phyloP scores from a whole-genome alignment of 2,797 vertebrate genomes.

The Pangasius macronema region DNA sequence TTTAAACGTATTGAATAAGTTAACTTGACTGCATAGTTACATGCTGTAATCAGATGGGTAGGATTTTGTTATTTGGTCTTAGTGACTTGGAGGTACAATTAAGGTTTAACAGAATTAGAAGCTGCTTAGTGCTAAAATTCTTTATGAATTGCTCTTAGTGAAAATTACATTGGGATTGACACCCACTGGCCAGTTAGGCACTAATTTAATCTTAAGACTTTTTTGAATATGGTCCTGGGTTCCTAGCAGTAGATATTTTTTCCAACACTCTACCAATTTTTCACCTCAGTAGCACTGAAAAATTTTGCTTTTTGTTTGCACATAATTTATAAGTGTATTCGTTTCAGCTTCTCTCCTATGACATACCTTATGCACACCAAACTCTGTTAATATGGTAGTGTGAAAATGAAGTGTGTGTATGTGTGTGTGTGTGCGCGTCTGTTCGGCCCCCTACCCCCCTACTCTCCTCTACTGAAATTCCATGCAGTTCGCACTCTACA shows the following conservation, averaged over 20 bases:
- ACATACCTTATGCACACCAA: not conserved
- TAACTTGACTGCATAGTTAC: too few species aligned
- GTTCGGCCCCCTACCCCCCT: too few species aligned
- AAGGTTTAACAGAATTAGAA: not conserved
- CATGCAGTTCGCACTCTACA: too few species aligned
- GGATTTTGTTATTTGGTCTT: not conserved
- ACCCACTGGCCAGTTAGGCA: not conserved
- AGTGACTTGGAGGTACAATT: not conserved
- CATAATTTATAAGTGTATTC: not conserved
- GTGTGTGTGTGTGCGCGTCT: constrained; percentile 4
- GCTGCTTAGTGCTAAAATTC: not conserved
- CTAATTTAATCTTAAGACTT: not conserved
- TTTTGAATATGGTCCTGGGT: not conserved
- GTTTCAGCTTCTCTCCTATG: not conserved
- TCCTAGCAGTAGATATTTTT: not conserved
- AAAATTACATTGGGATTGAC: not conserved
- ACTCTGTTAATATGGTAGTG: not conserved
- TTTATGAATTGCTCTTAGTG: too few species aligned
- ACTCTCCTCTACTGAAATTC: too few species aligned
- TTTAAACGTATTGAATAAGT: too few species aligned
- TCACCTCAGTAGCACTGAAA: not conserved
- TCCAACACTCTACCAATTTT: not conserved
- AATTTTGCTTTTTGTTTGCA: not conserved
- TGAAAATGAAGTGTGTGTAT: not conserved
- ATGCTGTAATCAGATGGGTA: too few species aligned